These are phyloP conservation scores for Tokudaia muenninki DNA, from an alignment of 2,797 vertebrate species.

Conservation along the genomic window DNA sequence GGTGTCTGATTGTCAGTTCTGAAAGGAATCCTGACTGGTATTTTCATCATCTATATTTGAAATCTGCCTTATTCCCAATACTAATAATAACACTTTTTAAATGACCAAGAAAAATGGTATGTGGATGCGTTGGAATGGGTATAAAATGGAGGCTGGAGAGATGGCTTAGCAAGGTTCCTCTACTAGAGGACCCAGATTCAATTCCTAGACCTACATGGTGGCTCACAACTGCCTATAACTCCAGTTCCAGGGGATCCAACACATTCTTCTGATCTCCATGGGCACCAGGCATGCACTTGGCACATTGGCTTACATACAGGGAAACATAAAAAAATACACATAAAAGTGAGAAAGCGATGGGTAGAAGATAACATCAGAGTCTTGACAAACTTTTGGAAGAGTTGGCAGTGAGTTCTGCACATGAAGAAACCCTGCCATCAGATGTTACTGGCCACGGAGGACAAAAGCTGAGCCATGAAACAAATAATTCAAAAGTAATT, in stretches of 20 bases:
- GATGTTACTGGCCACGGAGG: not conserved
- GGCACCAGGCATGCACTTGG: not conserved
- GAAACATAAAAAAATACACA: not conserved
- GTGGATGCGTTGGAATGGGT: not conserved
- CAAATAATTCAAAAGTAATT: slow-evolving; percentile 32
- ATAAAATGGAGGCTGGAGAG: not conserved
- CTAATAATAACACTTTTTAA: slow-evolving; percentile 15
- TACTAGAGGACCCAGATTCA: not conserved
- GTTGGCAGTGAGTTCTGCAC: not conserved
- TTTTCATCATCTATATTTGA: slow-evolving; percentile 20
- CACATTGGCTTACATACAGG: not conserved
- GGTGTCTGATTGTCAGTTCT: not conserved
- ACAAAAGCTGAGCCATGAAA: not conserved
- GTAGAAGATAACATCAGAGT: not conserved
- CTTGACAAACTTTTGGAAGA: not conserved
- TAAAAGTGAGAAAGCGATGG: not conserved
- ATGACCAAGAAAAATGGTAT: not conserved
- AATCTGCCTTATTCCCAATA: slow-evolving; percentile 39
- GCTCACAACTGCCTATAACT: not conserved
- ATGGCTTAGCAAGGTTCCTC: not conserved
- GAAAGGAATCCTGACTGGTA: not conserved
- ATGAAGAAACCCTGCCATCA: not conserved
- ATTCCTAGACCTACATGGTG: not conserved
- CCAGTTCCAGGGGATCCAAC: too few relatives aligned
- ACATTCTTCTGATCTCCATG: not conserved